Percentiles rank a stretch among this genome's conserved stretches.
Conservation (phyloP, 2,797 vertebrate species). For the Oreortyx pictus region DNA sequence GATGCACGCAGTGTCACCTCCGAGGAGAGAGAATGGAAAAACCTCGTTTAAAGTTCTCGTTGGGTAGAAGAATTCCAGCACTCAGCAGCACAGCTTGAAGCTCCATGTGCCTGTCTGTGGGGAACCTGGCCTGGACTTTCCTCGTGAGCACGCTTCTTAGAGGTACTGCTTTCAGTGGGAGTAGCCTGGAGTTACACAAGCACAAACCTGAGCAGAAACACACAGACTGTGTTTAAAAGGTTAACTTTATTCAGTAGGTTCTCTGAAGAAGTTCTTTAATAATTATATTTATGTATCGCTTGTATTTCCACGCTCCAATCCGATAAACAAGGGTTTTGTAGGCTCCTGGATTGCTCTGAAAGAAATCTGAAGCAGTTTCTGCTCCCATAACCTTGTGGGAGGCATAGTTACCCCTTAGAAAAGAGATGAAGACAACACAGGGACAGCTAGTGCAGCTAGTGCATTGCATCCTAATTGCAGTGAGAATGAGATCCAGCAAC, state of each 20-base stretch:
- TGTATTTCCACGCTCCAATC: not conserved
- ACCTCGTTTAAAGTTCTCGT: not conserved
- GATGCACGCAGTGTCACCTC: fast-evolving
- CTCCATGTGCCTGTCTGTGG: fast-evolving
- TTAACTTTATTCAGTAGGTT: not conserved
- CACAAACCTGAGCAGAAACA: not conserved
- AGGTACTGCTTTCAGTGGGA: fast-evolving
- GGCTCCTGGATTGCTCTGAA: not conserved
- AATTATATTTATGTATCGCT: not conserved
- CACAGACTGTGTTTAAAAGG: not conserved
- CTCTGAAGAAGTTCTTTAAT: not conserved
- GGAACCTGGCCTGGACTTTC: not conserved
- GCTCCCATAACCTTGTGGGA: not conserved
- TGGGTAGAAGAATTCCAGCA: not conserved
- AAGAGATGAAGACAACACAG: not conserved
- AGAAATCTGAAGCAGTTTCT: not conserved
- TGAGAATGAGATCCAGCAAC: not conserved
- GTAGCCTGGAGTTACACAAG: not conserved
- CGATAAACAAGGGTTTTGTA: not conserved
- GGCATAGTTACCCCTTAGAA: not conserved
- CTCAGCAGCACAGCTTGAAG: fast-evolving
- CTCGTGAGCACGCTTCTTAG: not conserved
- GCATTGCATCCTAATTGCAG: not conserved
- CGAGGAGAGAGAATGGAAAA: not conserved
- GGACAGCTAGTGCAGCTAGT: not conserved